Evolutionary conservation across 2,888 invertebrate species (phyloP).

Genomic region (Xanthia icteritia): DNA sequence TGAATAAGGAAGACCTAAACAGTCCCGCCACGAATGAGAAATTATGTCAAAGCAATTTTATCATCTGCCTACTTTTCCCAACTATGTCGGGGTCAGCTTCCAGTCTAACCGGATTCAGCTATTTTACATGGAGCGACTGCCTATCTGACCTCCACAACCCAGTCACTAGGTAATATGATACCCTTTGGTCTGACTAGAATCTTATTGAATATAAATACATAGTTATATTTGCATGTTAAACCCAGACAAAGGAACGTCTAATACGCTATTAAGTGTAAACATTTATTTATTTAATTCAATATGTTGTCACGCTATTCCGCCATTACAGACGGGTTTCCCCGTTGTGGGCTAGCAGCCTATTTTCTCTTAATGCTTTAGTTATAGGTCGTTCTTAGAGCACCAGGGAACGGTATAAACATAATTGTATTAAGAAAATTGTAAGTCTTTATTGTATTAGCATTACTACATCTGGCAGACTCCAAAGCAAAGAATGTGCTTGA

Average conservation of each 20-base stretch:
- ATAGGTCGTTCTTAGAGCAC: constrained; percentile 8
- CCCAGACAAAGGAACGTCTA: constrained; percentile 25
- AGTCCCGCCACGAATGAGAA: too few relatives aligned
- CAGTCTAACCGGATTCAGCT: too few relatives aligned
- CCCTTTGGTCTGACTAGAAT: too few relatives aligned
- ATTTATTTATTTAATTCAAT: constrained; percentile 49
- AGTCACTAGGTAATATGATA: too few relatives aligned
- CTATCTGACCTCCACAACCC: too few relatives aligned
- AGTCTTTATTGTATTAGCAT: constrained; percentile 25
- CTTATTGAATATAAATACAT: constrained; percentile 2
- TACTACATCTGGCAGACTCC: constrained; percentile 31
- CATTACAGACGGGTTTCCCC: constrained; percentile 34
- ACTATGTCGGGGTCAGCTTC: too few relatives aligned
- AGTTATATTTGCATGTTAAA: constrained; percentile 31
- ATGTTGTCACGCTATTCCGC: constrained; percentile 42
- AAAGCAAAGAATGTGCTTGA: background rate
- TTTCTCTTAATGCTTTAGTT: constrained; percentile 25
- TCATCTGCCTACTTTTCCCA: too few relatives aligned
- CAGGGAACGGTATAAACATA: constrained; percentile 34
- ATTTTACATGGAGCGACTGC: too few relatives aligned
- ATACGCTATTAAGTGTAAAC: constrained; percentile 38
- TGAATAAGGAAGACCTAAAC: too few relatives aligned
- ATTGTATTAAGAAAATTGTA: constrained; percentile 33
- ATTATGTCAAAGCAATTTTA: too few relatives aligned
- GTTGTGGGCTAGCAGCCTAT: constrained; percentile 16